Evolutionary conservation across 1,140 invertebrate genomes (phyloP).

Genomic region (Brachionus calyciflorus): DNA sequence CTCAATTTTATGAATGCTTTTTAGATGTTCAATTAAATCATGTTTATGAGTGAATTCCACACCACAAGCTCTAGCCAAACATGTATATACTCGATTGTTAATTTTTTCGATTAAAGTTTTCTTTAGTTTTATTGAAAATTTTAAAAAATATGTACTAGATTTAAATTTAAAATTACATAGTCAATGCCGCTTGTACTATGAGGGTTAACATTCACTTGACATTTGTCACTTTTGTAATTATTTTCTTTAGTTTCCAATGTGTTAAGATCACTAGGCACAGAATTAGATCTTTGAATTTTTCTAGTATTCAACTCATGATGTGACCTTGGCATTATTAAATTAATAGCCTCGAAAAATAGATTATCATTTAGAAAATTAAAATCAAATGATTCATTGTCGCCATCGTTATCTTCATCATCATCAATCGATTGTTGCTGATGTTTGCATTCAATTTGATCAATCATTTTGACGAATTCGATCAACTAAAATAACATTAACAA

Average conservation of each 20-base stretch:
- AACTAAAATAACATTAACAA: too few relatives aligned
- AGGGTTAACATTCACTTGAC: background rate
- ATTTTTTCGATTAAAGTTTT: background rate
- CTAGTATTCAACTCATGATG: background rate
- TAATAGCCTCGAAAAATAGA: conserved; percentile 15
- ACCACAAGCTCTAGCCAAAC: background rate
- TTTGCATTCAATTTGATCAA: background rate
- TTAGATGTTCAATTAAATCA: background rate
- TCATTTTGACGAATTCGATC: too few relatives aligned
- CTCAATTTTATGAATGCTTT: background rate
- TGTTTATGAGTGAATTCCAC: background rate
- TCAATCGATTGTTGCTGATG: background rate
- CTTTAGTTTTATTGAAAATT: background rate
- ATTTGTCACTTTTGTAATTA: too few relatives aligned
- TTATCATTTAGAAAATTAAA: background rate
- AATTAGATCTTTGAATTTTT: conserved; percentile 1
- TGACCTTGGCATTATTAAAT: background rate
- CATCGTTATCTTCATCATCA: too few relatives aligned
- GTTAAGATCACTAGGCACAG: background rate
- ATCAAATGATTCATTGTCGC: background rate
- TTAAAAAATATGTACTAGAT: background rate
- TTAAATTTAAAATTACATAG: background rate
- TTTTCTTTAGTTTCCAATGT: background rate
- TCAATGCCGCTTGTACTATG: background rate
- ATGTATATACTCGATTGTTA: background rate